Evolutionary conservation across 2,888 invertebrate species (phyloP).

Genomic region (Syrista parreyssii): DNA sequence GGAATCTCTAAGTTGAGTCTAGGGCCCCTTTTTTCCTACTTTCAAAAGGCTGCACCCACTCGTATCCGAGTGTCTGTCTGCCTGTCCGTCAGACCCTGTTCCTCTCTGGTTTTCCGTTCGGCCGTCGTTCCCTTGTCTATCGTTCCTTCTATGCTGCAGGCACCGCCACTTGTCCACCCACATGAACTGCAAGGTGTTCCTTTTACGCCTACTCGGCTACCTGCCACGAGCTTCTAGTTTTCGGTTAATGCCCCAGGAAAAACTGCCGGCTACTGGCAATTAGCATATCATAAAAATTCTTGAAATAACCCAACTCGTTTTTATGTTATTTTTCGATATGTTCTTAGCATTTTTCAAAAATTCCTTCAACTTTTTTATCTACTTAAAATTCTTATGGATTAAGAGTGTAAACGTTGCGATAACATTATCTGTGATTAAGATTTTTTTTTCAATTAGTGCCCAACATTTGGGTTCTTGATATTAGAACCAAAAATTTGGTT

Average conservation of each 20-base stretch:
- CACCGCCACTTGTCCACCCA: slow-evolving; percentile 42
- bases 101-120: neutral
- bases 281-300: slow-evolving; percentile 17
- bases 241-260: slow-evolving; percentile 18
- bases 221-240: slow-evolving; percentile 18
- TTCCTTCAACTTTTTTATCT: neutral
- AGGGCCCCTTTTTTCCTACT: neutral
- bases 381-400: neutral
- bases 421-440: neutral
- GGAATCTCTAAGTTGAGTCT: neutral
- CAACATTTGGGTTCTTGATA: neutral
- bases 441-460: neutral
- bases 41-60: slow-evolving; percentile 7
- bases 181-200: slow-evolving; percentile 37
- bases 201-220: slow-evolving; percentile 20
- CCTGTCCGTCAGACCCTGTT: neutral
- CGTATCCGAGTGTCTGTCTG: neutral
- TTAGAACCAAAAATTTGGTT: too few species aligned
- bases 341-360: neutral
- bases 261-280: slow-evolving; percentile 19
- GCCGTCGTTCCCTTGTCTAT: slow-evolving; percentile 4
- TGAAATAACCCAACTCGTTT: too few species aligned
- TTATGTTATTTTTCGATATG: neutral
- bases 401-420: neutral
- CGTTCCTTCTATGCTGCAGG: neutral